Conservation (phyloP, 1,140 invertebrate species). For the Coenobita brevimanus region DNA sequence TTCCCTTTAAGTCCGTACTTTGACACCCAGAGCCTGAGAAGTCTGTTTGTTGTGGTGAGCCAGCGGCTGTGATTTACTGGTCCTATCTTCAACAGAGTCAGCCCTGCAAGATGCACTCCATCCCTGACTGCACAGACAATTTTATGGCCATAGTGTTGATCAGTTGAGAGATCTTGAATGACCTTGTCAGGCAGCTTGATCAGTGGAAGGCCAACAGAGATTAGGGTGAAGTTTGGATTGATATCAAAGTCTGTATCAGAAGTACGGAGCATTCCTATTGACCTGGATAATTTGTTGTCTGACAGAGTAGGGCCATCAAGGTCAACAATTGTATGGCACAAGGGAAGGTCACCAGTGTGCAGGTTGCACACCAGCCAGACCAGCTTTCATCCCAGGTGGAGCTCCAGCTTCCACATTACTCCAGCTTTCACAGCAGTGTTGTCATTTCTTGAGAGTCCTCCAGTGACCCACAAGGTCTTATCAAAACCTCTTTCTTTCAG, state of each 20-base stretch:
- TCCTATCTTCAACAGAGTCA: too few relatives aligned
- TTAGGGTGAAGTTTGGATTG: slow-evolving; percentile 28
- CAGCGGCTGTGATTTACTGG: too few relatives aligned
- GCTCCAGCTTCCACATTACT: slow-evolving; percentile 29
- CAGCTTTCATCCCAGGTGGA: slow-evolving; percentile 36
- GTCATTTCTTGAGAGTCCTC: slow-evolving; percentile 22
- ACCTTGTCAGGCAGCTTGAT: slow-evolving; percentile 34
- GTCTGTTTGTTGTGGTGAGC: too few relatives aligned
- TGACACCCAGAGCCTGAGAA: slow-evolving; percentile 33
- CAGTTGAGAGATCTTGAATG: slow-evolving; percentile 41
- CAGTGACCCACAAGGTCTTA: slow-evolving; percentile 35
- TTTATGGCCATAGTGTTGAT: slow-evolving; percentile 43
- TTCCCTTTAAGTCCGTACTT: slow-evolving; percentile 18
- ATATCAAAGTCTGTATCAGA: slow-evolving; percentile 38
- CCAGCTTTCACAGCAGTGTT: slow-evolving; percentile 36
- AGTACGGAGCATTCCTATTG: slow-evolving; percentile 29
- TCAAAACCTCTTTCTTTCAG: slow-evolving; percentile 18
- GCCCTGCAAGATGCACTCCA: too few relatives aligned
- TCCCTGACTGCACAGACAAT: too few relatives aligned
- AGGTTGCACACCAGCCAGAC: slow-evolving; percentile 39
- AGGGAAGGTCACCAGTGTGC: slow-evolving; percentile 15
- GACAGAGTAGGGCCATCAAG: slow-evolving; percentile 27
- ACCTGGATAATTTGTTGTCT: too few relatives aligned
- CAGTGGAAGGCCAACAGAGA: slow-evolving; percentile 31
- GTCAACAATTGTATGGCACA: slow-evolving; percentile 5